Percentiles rank a stretch among this genome's conserved stretches.
These are phyloP conservation scores for Conistra vaccinii DNA, from an alignment of 2,888 invertebrate species.

Conservation along the genomic window DNA sequence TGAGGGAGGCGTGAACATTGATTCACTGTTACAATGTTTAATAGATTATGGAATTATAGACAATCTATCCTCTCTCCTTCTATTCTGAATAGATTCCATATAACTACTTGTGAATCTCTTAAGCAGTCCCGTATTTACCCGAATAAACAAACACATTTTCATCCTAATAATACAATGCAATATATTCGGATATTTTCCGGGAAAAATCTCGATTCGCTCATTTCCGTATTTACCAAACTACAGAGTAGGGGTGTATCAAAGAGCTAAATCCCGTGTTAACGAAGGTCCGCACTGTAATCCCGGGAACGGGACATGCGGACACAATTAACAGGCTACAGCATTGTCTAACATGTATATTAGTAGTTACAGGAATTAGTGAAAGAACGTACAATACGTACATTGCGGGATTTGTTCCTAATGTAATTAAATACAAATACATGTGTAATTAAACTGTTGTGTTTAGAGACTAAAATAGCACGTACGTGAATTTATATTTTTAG, in stretches of 20 bases:
- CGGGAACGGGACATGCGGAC: constrained; percentile 71
- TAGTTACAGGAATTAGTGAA: constrained; percentile 60
- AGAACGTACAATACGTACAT: constrained; percentile 35
- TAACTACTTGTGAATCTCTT: not conserved
- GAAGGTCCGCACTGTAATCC: constrained; percentile 80
- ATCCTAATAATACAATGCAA: constrained; percentile 36
- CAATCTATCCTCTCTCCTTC: not conserved
- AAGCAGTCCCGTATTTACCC: not conserved
- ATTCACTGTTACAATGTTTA: too few relatives aligned
- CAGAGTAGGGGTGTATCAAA: constrained; percentile 71
- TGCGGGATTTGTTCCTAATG: constrained; percentile 53
- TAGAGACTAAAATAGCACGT: constrained; percentile 15
- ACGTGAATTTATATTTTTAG: constrained; percentile 3
- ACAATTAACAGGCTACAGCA: constrained; percentile 79
- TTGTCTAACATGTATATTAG: constrained; percentile 67
- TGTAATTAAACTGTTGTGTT: constrained; percentile 41
- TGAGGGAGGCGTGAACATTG: too few relatives aligned
- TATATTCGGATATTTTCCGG: constrained; percentile 39
- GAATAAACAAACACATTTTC: constrained; percentile 36
- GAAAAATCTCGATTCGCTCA: constrained; percentile 60
- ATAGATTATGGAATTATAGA: not conserved
- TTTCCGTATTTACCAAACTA: constrained; percentile 62
- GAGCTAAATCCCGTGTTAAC: constrained; percentile 83
- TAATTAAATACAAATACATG: constrained; percentile 57
- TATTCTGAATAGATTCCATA: not conserved